Percentiles rank a stretch among this genome's conserved stretches.
phyloP scores from a whole-genome alignment of 64 coral and sea anemone species.

The Dendronephthya gigantea region DNA sequence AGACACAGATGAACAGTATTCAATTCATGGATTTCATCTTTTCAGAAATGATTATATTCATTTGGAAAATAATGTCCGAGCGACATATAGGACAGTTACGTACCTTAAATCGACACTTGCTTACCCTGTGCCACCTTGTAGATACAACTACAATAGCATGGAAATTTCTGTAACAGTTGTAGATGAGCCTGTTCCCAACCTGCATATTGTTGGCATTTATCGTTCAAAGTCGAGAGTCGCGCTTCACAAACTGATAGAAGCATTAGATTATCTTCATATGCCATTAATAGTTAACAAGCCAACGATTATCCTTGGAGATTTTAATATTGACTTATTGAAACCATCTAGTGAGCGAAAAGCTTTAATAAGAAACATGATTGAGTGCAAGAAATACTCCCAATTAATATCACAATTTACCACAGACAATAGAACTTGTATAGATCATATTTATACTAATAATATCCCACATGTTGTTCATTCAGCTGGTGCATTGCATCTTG shows the following conservation, averaged over 20 bases:
- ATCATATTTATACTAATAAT: constrained; percentile 22
- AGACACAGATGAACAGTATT: background rate
- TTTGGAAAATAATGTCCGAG: background rate
- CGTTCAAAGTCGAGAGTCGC: background rate
- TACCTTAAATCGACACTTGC: background rate
- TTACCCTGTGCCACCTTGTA: background rate
- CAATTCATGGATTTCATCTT: no score
- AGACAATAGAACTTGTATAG: background rate
- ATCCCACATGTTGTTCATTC: constrained; percentile 25
- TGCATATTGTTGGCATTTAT: constrained; percentile 16
- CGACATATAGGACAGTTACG: background rate
- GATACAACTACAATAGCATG: background rate
- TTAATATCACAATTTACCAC: constrained; percentile 13
- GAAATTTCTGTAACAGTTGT: constrained; percentile 12
- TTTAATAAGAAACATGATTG: background rate
- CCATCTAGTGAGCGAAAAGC: background rate
- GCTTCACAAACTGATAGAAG: background rate
- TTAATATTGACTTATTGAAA: constrained; percentile 16
- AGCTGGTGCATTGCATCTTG: background rate
- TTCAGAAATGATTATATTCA: no score
- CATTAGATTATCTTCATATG: constrained; percentile 16
- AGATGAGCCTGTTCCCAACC: background rate
- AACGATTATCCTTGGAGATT: background rate
- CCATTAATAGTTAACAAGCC: background rate
- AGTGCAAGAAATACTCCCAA: background rate